phyloP scores from a whole-genome alignment of 2,113 vertebrate species.

The Colaptes auratus region DNA sequence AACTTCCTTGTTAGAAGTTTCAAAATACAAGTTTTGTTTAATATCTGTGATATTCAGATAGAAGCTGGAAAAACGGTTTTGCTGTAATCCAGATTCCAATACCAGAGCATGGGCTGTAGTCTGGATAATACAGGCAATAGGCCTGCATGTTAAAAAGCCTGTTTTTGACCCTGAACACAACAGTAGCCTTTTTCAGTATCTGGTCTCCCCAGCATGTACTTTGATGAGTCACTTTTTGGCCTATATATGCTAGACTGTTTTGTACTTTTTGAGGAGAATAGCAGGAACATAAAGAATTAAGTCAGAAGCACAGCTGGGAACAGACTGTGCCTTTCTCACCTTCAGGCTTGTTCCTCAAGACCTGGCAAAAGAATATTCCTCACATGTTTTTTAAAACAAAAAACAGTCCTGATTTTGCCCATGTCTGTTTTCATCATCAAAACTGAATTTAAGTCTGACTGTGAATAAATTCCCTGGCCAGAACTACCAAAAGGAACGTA shows the following conservation, averaged over 20 bases:
- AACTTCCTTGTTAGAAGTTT: not conserved
- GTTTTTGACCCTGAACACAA: not conserved
- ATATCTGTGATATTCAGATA: not conserved
- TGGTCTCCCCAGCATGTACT: not conserved
- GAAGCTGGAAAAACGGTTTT: not conserved
- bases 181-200: not conserved
- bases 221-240: slow-evolving; percentile 11
- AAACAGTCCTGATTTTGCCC: not conserved
- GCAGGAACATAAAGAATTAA: slow-evolving; percentile 2
- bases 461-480: not conserved
- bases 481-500: not conserved
- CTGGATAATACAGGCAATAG: not conserved
- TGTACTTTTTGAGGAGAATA: not conserved
- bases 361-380: not conserved
- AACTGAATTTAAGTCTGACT: not conserved
- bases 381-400: not conserved
- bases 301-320: slow-evolving; percentile 10
- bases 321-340: slow-evolving; percentile 1
- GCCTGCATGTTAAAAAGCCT: not conserved
- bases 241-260: not conserved
- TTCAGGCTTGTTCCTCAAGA: slow-evolving; percentile 11
- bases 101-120: not conserved
- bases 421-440: slow-evolving; percentile 19
- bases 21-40: not conserved
- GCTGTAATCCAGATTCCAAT: not conserved